Base-by-base conservation (phyloP, 2,888 invertebrate genomes). In the Diadromus collaris region DNA sequence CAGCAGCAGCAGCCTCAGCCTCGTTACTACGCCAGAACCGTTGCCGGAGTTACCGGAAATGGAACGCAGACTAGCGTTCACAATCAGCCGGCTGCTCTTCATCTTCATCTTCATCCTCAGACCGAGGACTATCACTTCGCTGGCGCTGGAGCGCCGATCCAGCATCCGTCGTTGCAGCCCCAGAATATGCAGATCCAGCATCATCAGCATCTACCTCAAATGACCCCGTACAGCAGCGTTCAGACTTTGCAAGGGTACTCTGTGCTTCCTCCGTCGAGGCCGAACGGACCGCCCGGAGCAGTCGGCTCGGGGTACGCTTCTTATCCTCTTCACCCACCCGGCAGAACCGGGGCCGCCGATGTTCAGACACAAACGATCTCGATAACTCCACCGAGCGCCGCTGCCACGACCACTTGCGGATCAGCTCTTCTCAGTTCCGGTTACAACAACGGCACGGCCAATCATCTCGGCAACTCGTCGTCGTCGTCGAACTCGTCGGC, bases 81-180 rank as follows among this genome's bases (percentile, higher is more conserved):
- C 21, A 71, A 64, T 61, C 84, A 83, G 51, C 78, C 82, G 5
- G 84, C 82, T n/a, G 88, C 88, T 24, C 82, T 90, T 41, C 90
- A 91, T 68, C 86, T 90, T 34, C 91, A 90, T 81, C 85, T 90
- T 24, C 90, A 90, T 56, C 63, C 41, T 44, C 90, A 88, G 64
- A 76, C 84, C 2, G 87, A 86, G 2, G 89, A 89, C 46, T 86
- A 88, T 61, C 88, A 87, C 34, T 84, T 87, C n/a, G 65, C 81
- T 80, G 1, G 79, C 71, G 29, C 79, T 82, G 6, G 74, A 75
- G 41, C 34, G 80, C 56, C 56, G 46, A 34, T 81, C 80, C 69
- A 79, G 81, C 41, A 71, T 84, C 38, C 61, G 2, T 78, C 61
- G 2, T 78, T 84, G 19, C 85, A 87, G 70, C 84, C 88, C 2